Evolutionary conservation across 2,888 invertebrate genomes (phyloP), one percentile per base, ranked within the genome.

Genomic region (Alloscopus bannaensis): DNA sequence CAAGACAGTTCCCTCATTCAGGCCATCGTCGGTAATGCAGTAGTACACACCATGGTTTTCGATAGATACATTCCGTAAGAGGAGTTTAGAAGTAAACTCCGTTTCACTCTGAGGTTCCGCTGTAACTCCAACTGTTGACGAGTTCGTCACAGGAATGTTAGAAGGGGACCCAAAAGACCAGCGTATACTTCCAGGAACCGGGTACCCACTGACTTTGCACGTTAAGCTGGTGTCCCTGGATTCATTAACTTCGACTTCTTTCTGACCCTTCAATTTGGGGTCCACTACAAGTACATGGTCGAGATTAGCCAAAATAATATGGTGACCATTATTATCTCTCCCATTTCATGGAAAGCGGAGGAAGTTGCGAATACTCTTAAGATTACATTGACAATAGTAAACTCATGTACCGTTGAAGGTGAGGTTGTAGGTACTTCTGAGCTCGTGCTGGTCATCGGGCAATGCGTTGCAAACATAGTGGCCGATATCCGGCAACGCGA

Each of bases 401-500:
- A n/a, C n/a, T 18, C 20, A 55, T 45, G 0, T 65, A 85, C 84
- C 84, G 16, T 55, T 78, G 71, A 85, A 85, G 6, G 72, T 69
- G 16, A 85, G 55, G 42, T 78, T 76, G 68, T 83, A 76, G 11
- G 82, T 59, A 31, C 47, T 60, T 68, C 57, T 65, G 26, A 70
- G 76, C 40, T 52, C 45, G 47, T 62, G 55, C n/a, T 60, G 40
- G 2, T 66, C 83, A 40, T 79, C 68, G 1, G 45, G 77, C 20
- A 29, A 70, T 72, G 90, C 87, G 84, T 88, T 85, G 87, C 92
- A 92, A 22, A 88, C 88, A 86, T 93, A 94, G 0, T 92, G 92
- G 8, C 94, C 95, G 87, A 94, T 94, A 87, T 94, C 93, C 86
- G 92, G 92, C 81, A 92, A 91, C 11, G 90, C 89, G 0, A 93